Conservation (phyloP, 2,113 vertebrate species). For the Chiloscyllium plagiosum region DNA sequence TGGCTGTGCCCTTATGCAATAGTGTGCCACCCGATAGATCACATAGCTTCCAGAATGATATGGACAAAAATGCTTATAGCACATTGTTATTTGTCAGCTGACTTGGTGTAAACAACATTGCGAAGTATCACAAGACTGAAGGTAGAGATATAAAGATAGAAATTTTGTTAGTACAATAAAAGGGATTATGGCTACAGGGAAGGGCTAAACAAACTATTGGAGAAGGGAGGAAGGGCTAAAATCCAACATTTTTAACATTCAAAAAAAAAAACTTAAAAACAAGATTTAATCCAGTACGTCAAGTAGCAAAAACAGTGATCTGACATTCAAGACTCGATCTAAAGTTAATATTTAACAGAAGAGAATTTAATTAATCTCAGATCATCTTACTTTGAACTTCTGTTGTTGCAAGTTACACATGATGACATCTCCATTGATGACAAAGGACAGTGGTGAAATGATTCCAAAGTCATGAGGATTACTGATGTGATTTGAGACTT, state of each 20-base stretch:
- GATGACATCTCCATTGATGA: neutral
- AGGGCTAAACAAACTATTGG: neutral
- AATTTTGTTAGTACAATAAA: neutral
- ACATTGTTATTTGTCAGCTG: neutral
- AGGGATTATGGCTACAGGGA: neutral
- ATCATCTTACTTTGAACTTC: neutral
- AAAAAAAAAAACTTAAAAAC: neutral
- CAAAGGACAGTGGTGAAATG: neutral
- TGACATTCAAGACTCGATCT: neutral
- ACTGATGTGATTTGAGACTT: neutral
- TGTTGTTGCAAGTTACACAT: neutral
- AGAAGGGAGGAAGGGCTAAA: neutral
- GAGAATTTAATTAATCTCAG: neutral
- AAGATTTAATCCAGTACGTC: neutral
- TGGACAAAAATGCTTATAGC: neutral
- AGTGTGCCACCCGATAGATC: neutral
- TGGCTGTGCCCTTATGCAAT: neutral
- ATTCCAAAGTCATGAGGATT: constrained; percentile 12
- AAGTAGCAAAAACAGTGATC: neutral
- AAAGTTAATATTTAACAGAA: neutral
- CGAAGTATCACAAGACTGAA: neutral
- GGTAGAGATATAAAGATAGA: neutral
- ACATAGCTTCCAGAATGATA: neutral
- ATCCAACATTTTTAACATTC: neutral
- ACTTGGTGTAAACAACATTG: neutral